Evolutionary conservation across 2,888 invertebrate species (phyloP).

Genomic region (Byasa hedistus): DNA sequence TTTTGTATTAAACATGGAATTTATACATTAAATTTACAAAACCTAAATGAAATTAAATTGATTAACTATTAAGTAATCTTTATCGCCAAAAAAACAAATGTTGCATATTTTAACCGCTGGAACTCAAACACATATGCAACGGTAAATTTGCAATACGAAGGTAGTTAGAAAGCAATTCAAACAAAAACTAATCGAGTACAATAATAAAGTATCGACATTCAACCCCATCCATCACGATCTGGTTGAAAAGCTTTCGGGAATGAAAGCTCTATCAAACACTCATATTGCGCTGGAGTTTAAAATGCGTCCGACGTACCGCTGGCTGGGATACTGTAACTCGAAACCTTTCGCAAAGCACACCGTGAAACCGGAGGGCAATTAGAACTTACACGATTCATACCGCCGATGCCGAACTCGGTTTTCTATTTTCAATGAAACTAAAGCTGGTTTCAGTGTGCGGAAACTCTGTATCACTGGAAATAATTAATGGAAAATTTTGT

Average conservation of each 20-base stretch:
- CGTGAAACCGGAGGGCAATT: constrained; percentile 15
- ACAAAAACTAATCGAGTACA: background rate
- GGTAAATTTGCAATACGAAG: no score
- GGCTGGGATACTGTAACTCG: constrained; percentile 10
- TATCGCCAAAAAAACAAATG: no score
- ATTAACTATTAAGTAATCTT: no score
- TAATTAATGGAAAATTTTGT: background rate
- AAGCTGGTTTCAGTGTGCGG: background rate
- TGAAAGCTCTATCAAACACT: constrained; percentile 14
- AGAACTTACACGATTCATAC: constrained; percentile 9
- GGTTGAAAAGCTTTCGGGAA: background rate
- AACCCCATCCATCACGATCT: background rate
- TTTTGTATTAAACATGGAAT: no score
- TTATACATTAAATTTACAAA: no score
- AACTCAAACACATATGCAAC: no score
- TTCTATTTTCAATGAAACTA: background rate
- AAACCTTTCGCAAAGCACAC: constrained; percentile 8
- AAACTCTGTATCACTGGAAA: background rate
- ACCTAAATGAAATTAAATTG: no score
- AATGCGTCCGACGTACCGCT: constrained; percentile 4
- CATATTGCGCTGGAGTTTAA: background rate
- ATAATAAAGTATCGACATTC: background rate
- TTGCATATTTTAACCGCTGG: no score
- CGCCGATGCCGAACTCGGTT: background rate
- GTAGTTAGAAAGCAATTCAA: background rate